A percentile compares a stretch with the other conserved stretches of the same genome.
These are phyloP conservation scores for Climacteris rufus DNA, from an alignment of 2,113 vertebrate genomes.

Conservation along the genomic window DNA sequence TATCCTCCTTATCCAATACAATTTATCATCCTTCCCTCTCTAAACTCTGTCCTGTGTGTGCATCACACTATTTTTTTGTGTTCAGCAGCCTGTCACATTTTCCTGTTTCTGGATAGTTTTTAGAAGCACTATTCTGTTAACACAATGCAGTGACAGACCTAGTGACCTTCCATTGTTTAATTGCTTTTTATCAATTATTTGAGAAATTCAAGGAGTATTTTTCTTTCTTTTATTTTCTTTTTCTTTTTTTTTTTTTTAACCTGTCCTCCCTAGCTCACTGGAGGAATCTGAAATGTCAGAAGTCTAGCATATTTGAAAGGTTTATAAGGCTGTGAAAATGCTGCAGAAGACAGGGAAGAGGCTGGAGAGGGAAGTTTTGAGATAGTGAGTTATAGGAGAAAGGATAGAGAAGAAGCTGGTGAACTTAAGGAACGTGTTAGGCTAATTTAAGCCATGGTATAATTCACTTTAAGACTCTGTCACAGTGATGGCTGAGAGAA, in stretches of 20 bases:
- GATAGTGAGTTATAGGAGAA: background rate
- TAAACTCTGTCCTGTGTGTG: background rate
- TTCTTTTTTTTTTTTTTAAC: background rate
- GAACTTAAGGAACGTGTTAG: background rate
- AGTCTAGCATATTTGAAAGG: background rate
- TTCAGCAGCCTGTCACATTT: background rate
- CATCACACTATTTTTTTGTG: background rate
- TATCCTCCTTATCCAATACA: background rate
- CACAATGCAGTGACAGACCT: rapidly evolving
- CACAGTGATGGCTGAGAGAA: background rate
- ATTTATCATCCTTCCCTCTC: background rate
- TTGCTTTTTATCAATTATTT: background rate
- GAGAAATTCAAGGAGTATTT: background rate
- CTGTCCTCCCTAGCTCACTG: background rate
- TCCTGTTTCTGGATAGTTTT: background rate
- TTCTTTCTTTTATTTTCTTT: background rate
- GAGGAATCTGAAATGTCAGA: background rate
- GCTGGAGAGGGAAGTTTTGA: background rate
- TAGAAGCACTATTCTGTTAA: background rate
- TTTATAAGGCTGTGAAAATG: background rate
- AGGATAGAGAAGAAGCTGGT: background rate
- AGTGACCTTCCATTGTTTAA: background rate
- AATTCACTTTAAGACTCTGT: background rate
- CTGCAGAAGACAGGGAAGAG: background rate
- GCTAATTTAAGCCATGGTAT: background rate